Evolutionary conservation across 2,113 vertebrate species (phyloP).

Genomic region (Gymnogyps californianus): DNA sequence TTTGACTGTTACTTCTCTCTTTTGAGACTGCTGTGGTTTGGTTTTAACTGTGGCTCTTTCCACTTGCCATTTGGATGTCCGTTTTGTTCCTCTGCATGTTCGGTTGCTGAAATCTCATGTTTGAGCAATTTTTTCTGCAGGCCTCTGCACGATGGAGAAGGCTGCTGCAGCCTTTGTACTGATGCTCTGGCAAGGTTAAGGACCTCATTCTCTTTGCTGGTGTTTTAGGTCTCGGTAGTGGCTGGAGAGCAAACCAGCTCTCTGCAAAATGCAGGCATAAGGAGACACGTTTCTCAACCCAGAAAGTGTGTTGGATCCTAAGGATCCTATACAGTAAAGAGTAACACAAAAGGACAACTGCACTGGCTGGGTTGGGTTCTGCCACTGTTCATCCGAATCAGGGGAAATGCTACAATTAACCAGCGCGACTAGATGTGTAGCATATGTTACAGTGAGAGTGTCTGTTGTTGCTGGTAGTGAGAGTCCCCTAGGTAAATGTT

Average conservation of each 20-base stretch:
- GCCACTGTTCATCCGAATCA: not conserved
- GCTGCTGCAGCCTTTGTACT: not conserved
- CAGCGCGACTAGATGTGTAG: not conserved
- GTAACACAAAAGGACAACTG: not conserved
- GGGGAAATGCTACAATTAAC: not conserved
- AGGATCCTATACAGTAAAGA: not conserved
- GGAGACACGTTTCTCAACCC: not conserved
- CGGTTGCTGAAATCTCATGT: constrained; percentile 50
- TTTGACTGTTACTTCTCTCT: constrained; percentile 59
- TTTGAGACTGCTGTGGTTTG: constrained; percentile 65
- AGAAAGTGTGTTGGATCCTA: not conserved
- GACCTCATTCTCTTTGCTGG: not conserved
- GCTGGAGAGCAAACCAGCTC: not conserved
- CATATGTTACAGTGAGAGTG: not conserved
- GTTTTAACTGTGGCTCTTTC: constrained; percentile 65
- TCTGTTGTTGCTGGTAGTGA: not conserved
- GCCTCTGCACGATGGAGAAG: not conserved
- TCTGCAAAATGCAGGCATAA: not conserved
- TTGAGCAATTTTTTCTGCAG: constrained; percentile 38
- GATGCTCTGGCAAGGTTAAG: not conserved
- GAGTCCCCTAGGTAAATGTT: not conserved
- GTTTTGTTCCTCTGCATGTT: constrained; percentile 43
- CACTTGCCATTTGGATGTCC: constrained; percentile 53
- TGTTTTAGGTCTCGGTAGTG: not conserved
- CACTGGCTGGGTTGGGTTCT: not conserved